phyloP scores from a whole-genome alignment of 2,113 vertebrate genomes.

The Chrysochloris asiatica region DNA sequence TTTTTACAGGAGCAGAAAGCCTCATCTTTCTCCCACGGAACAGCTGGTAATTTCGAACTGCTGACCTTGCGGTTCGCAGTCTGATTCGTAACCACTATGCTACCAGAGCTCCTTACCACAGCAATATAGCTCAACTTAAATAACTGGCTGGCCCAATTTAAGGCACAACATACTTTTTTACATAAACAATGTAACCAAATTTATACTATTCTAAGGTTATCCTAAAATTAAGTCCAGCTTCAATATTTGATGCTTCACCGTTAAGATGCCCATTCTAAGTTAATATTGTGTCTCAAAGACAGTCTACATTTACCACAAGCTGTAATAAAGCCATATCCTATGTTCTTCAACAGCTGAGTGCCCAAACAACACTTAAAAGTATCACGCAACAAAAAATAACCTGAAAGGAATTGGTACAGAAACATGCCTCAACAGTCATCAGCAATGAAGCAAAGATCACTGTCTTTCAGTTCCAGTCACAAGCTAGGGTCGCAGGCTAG shows the following conservation, averaged over 20 bases:
- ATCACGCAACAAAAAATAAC: constrained; percentile 45
- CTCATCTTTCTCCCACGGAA: no score
- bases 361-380: neutral
- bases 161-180: constrained; percentile 2
- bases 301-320: neutral
- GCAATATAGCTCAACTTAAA: neutral
- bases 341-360: constrained; percentile 46
- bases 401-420: neutral
- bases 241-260: neutral
- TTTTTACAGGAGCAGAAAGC: no score
- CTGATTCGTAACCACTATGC: no score
- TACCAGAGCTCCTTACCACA: no score
- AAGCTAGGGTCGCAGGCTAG: neutral
- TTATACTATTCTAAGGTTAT: neutral
- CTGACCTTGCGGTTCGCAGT: no score
- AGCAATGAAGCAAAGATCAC: neutral
- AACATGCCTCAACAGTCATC: neutral
- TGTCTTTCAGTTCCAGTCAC: neutral
- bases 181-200: neutral
- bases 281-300: neutral
- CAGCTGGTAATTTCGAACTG: no score
- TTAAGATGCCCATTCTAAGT: neutral
- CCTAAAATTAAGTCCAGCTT: neutral
- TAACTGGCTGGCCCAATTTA: neutral
- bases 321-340: constrained; percentile 45